Base-by-base conservation (phyloP, 2,888 invertebrate genomes). In the Arctia plantaginis region DNA sequence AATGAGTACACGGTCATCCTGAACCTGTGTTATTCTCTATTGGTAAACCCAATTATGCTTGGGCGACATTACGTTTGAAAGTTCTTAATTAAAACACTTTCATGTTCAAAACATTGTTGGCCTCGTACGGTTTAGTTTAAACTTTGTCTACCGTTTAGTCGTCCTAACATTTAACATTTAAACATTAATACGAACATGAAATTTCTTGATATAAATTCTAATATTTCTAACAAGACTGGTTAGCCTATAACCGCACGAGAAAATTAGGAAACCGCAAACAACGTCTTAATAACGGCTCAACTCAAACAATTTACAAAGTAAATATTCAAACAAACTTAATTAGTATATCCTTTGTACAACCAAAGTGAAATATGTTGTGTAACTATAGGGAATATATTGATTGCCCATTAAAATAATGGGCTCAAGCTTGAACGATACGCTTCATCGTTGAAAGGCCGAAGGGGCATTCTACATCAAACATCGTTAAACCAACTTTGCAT, bases 301-400 rank as follows among this genome's bases (percentile, higher is more conserved):
- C 88, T 91, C 92, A 92, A 93, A 93, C 92, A 94, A 93, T 94
- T 91, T 92, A 90, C 91, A 90, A 91, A 91, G 92, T 91, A 93
- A 94, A 95, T 92, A 93, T 92, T 91, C 90, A 91, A 93, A 93
- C 92, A 91, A 92, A 93, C 92, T 93, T 93, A 93, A 94, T 94
- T 93, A 93, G 90, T 91, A 88, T 89, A 91, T 91, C 88, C 90
- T 90, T 83, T 77, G 84, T 84, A 84, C 85, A 89, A 85, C 86
- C 85, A 75, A 82, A 69, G 88, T 92, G 91, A 93, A 93, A 92
- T 93, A 93, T 92, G 90, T 90, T 90, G 90, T 90, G 87, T 91
- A 90, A 91, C 90, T 90, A 91, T 87, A 89, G 89, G 89, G 91
- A 89, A 91, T 91, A 87, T 93, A 93, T 94, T 93, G 94, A 94